Evolutionary conservation across 2,888 invertebrate genomes (phyloP).

Genomic region (Taenaris catops): DNA sequence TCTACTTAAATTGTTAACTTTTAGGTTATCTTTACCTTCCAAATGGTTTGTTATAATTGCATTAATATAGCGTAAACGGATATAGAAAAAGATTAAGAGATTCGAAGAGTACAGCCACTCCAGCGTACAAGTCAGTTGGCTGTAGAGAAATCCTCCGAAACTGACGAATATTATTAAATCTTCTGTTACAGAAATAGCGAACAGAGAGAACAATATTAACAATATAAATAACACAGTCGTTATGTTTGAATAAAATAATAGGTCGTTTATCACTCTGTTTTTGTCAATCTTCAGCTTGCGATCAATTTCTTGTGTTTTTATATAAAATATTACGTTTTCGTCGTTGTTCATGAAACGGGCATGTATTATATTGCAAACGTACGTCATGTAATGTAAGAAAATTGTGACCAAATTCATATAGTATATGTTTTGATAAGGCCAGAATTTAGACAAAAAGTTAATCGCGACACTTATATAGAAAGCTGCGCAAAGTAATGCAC

Average conservation of each 20-base stretch:
- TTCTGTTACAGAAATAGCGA: slow-evolving; percentile 17
- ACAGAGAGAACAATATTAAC: slow-evolving; percentile 19
- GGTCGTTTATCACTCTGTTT: slow-evolving; percentile 30
- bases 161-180: slow-evolving; percentile 6
- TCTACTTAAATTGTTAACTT: slow-evolving; percentile 9
- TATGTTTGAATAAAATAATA: slow-evolving; percentile 28
- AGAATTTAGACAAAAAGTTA: slow-evolving; percentile 9
- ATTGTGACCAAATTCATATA: slow-evolving; percentile 9
- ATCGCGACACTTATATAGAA: slow-evolving; percentile 16
- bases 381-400: slow-evolving; percentile 28
- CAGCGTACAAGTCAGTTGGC: slow-evolving; percentile 32
- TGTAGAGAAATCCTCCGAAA: slow-evolving; percentile 22
- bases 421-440: slow-evolving; percentile 14
- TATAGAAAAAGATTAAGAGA: slow-evolving; percentile 37
- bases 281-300: slow-evolving; percentile 41
- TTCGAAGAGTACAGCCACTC: slow-evolving; percentile 42
- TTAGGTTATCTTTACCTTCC: slow-evolving; percentile 14
- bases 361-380: slow-evolving; percentile 34
- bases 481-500: slow-evolving; percentile 12
- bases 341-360: slow-evolving; percentile 42
- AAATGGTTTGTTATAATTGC: slow-evolving; percentile 42
- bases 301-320: slow-evolving; percentile 49
- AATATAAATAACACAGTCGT: slow-evolving; percentile 23
- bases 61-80: slow-evolving; percentile 43
- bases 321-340: slow-evolving; percentile 38